A percentile compares a stretch with the other conserved stretches of the same genome.
Conservation (phyloP, 2,888 invertebrate species). For the Belgica antarctica region DNA sequence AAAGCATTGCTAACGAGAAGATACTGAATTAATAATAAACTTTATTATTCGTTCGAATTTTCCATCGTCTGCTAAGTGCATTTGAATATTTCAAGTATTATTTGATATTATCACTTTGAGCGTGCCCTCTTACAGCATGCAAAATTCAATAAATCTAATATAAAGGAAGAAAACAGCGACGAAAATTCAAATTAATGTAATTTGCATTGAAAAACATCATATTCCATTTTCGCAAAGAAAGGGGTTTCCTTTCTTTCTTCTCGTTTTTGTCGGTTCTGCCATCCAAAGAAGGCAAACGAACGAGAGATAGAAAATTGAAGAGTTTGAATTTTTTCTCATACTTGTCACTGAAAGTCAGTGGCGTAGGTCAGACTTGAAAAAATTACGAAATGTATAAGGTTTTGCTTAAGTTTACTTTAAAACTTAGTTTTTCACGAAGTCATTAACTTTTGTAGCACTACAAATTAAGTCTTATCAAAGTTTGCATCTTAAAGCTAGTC, state of each 20-base stretch:
- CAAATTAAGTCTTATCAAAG: too few relatives aligned
- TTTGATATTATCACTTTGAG: slow-evolving; percentile 28
- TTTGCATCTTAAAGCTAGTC: too few relatives aligned
- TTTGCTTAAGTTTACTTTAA: too few relatives aligned
- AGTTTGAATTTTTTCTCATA: background rate
- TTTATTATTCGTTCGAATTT: slow-evolving; percentile 24
- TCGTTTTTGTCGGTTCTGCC: background rate
- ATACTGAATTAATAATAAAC: slow-evolving; percentile 38
- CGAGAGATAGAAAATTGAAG: background rate
- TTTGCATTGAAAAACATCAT: slow-evolving; percentile 37
- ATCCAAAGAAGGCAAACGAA: background rate
- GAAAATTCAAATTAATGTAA: slow-evolving; percentile 40
- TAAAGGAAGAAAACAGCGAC: background rate
- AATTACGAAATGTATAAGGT: too few relatives aligned
- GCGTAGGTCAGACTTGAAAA: too few relatives aligned
- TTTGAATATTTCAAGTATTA: slow-evolving; percentile 15
- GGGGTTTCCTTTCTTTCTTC: slow-evolving; percentile 1
- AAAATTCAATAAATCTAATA: slow-evolving; percentile 37
- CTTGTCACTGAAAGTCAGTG: too few relatives aligned
- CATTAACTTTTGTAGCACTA: too few relatives aligned
- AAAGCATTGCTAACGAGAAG: background rate
- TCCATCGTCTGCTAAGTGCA: slow-evolving; percentile 28
- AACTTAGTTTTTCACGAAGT: too few relatives aligned
- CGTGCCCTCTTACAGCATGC: background rate
- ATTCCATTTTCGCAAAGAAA: slow-evolving; percentile 18